A percentile compares a stretch with the other conserved stretches of the same genome.
Conservation (phyloP, 2,113 vertebrate species). For the Urocolius indicus region DNA sequence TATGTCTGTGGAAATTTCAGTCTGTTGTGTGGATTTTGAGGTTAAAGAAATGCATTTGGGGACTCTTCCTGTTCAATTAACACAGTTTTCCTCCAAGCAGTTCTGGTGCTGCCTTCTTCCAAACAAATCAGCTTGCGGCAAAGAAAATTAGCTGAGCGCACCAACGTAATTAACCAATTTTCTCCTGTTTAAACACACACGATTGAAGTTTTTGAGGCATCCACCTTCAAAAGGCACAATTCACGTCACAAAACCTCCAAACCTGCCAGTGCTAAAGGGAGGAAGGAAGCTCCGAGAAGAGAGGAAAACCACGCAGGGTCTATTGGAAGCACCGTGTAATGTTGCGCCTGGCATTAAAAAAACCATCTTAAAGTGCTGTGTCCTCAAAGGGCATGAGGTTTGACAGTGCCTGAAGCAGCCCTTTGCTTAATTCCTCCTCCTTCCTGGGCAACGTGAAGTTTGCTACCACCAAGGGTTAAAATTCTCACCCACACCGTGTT, state of each 20-base stretch:
- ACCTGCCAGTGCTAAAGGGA: background rate
- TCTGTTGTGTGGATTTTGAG: background rate
- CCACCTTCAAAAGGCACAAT: conserved; percentile 32
- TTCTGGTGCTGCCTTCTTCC: background rate
- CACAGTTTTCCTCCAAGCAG: background rate
- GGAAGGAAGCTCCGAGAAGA: conserved; percentile 56
- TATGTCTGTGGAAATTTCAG: background rate
- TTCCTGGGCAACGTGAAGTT: background rate
- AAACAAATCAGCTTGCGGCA: background rate
- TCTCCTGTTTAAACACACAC: background rate
- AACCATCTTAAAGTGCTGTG: accelerated
- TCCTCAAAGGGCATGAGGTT: background rate
- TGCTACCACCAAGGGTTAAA: accelerated
- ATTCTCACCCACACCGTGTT: accelerated
- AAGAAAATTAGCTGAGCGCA: background rate
- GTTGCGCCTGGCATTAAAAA: background rate
- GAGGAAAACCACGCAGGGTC: conserved; percentile 40
- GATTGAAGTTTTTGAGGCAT: background rate
- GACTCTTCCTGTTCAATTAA: background rate
- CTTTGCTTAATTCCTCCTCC: background rate
- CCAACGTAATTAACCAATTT: background rate
- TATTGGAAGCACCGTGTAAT: background rate
- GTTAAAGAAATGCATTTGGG: background rate
- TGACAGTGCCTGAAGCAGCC: background rate
- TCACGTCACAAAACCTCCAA: background rate